Conservation (phyloP, 1,140 invertebrate genomes). For the Xylocopa sonorina region DNA sequence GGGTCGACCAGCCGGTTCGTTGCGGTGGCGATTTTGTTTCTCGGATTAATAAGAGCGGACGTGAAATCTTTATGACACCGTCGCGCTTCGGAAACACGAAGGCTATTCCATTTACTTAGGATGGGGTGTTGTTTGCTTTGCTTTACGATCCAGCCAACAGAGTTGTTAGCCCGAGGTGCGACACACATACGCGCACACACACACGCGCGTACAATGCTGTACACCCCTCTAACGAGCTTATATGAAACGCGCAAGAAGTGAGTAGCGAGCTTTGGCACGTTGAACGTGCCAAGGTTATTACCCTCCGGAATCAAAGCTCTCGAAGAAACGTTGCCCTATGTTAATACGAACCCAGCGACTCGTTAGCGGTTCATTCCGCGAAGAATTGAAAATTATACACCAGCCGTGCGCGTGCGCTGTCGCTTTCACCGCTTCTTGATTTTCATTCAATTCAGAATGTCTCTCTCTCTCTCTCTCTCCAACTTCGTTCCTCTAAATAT, state of each 20-base stretch:
- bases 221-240: constrained; percentile 29
- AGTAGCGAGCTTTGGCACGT: constrained; percentile 62
- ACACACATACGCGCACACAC: constrained; percentile 37
- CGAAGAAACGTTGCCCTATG: constrained; percentile 66
- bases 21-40: constrained; percentile 4
- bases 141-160: constrained; percentile 60
- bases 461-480: no score
- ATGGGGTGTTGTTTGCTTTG: constrained; percentile 53
- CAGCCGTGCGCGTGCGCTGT: no score
- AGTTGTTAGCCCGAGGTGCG: constrained; percentile 47
- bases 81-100: constrained; percentile 27
- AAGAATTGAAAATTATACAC: constrained; percentile 20
- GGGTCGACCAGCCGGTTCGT: no score
- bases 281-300: constrained; percentile 73
- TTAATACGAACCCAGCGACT: constrained; percentile 69
- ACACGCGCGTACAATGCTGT: background rate
- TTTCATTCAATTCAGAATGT: no score
- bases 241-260: constrained; percentile 52
- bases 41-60: constrained; percentile 54
- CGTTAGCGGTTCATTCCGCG: constrained; percentile 67
- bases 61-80: constrained; percentile 49
- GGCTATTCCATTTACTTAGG: constrained; percentile 59
- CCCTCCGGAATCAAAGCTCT: constrained; percentile 72
- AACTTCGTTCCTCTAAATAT: no score
- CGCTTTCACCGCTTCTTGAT: background rate